Conservation (phyloP, 2,113 vertebrate species). For the Lycaon pictus region DNA sequence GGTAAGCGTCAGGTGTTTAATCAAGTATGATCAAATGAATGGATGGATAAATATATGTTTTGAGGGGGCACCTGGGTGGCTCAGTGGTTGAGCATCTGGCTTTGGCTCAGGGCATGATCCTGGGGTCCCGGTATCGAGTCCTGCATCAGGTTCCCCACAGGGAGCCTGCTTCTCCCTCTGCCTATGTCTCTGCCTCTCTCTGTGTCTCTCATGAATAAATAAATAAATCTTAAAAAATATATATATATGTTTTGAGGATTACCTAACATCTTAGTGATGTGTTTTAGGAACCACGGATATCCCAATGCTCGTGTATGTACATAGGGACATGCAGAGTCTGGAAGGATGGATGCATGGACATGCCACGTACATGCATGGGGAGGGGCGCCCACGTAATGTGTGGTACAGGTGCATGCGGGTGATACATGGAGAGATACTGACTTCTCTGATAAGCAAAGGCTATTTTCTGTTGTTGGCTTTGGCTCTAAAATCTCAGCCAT, state of each 20-base stretch:
- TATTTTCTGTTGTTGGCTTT: background rate
- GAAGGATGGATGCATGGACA: rapidly evolving
- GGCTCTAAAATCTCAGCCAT: background rate
- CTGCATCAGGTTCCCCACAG: too few species aligned
- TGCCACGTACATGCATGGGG: background rate
- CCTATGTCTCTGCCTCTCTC: too few species aligned
- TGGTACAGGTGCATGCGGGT: background rate
- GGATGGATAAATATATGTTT: background rate
- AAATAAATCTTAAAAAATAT: background rate
- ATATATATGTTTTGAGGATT: background rate
- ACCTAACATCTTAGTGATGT: background rate
- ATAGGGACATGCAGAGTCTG: background rate
- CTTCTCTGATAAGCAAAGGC: background rate
- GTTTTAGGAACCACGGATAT: background rate
- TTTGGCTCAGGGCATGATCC: too few species aligned
- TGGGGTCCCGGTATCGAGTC: too few species aligned
- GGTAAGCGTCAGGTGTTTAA: background rate
- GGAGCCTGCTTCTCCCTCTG: too few species aligned
- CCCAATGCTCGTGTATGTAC: background rate
- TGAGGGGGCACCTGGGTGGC: background rate
- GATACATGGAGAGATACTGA: background rate
- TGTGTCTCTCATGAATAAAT: too few species aligned
- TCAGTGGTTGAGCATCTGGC: too few species aligned
- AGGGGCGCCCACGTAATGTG: background rate
- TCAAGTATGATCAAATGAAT: background rate